Conservation (phyloP, 2,888 invertebrate species). For the Saturnia pavonia region DNA sequence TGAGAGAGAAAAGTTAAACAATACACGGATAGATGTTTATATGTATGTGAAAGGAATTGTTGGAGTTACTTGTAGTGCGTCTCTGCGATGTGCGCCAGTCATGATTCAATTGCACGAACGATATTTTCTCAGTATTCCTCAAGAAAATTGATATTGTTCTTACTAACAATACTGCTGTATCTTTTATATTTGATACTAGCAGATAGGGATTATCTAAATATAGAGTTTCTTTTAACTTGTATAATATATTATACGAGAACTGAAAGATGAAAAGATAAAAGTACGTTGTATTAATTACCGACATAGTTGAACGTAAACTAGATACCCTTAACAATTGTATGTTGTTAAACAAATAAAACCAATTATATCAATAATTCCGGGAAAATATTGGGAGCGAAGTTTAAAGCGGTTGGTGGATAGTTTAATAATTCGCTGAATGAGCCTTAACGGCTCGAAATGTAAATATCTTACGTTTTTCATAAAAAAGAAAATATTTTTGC, state of each 20-base stretch:
- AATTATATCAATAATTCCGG: neutral
- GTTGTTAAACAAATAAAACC: neutral
- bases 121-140: constrained; percentile 31
- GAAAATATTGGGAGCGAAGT: constrained; percentile 3
- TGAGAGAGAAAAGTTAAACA: constrained; percentile 62
- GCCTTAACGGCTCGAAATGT: neutral
- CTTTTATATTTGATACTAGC: neutral
- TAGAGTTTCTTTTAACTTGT: neutral
- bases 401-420: neutral
- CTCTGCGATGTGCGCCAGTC: constrained; percentile 25
- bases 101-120: constrained; percentile 38
- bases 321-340: neutral
- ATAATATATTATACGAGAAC: neutral
- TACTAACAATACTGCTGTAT: constrained; percentile 10
- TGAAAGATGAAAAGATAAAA: neutral
- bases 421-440: constrained; percentile 11
- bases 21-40: constrained; percentile 49
- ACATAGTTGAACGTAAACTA: neutral
- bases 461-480: constrained; percentile 19
- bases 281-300: neutral
- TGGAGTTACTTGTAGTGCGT: constrained; percentile 35
- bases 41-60: constrained; percentile 43
- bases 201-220: neutral
- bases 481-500: neutral
- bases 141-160: constrained; percentile 37